These are phyloP conservation scores for Gila orcuttii DNA, from an alignment of 2,113 vertebrate genomes.

Conservation along the genomic window DNA sequence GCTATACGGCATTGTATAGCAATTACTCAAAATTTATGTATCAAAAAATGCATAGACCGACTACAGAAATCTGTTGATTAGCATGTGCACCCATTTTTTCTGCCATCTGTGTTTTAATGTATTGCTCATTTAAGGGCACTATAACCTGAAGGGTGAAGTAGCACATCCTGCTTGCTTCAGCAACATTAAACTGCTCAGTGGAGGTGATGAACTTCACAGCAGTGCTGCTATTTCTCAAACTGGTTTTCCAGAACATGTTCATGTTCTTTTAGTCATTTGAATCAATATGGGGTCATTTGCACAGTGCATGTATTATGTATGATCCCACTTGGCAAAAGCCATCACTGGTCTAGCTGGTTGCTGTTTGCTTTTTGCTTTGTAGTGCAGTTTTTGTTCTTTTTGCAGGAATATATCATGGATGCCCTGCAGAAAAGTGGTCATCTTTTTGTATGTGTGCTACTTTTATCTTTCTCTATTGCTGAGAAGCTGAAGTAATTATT, in stretches of 20 bases:
- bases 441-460: neutral
- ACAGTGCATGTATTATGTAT: conserved; percentile 35
- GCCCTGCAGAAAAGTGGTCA: neutral
- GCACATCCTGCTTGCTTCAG: conserved; percentile 35
- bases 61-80: conserved; percentile 22
- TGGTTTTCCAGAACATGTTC: neutral
- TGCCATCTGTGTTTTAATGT: conserved; percentile 27
- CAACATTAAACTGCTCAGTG: conserved; percentile 11
- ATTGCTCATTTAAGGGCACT: neutral
- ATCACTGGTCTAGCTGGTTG: conserved; percentile 19
- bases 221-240: neutral
- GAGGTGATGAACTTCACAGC: conserved; percentile 18
- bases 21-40: conserved; percentile 22
- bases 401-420: neutral
- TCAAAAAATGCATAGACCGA: conserved; percentile 9
- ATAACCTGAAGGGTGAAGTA: conserved; percentile 22
- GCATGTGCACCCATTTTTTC: conserved; percentile 2
- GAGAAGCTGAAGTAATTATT: conserved; percentile 31
- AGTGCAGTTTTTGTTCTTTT: conserved; percentile 9
- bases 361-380: neutral
- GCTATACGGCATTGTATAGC: conserved; percentile 6
- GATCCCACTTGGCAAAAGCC: neutral
- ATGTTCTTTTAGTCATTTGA: conserved; percentile 21
- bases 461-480: conserved; percentile 12
- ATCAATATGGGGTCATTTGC: conserved; percentile 20